These are phyloP conservation scores for Orientallactaga sibirica DNA, from an alignment of 2,797 vertebrate genomes.

Conservation along the genomic window DNA sequence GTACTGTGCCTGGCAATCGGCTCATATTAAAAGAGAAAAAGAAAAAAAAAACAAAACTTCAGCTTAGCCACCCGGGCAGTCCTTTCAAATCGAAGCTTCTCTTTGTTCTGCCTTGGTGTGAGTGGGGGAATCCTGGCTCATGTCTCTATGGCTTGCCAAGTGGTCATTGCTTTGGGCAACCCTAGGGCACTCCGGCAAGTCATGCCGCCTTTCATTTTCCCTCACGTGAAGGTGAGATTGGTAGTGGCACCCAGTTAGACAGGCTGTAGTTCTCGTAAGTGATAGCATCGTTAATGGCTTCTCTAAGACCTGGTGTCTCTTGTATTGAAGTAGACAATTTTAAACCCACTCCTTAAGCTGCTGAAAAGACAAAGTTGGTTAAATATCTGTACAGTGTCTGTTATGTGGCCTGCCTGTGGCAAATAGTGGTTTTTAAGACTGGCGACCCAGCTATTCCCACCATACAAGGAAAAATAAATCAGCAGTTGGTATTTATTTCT, in stretches of 20 bases:
- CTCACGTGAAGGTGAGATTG: neutral
- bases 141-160: neutral
- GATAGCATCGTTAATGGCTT: neutral
- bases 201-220: neutral
- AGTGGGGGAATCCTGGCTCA: neutral
- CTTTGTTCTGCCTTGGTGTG: neutral
- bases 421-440: conserved; percentile 6
- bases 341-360: neutral
- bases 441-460: neutral
- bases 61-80: neutral
- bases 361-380: neutral
- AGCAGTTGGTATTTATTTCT: neutral
- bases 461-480: neutral
- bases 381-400: neutral
- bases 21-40: conserved; percentile 25
- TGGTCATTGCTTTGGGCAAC: conserved; percentile 30
- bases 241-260: neutral
- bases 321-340: neutral
- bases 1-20: neutral
- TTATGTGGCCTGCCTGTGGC: neutral
- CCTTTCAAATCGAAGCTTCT: neutral
- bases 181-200: neutral
- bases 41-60: neutral
- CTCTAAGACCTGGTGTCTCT: conserved; percentile 18
- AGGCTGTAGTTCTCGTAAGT: neutral